These are phyloP conservation scores for Polydesmus complanatus DNA, from an alignment of 2,888 invertebrate species.

Conservation along the genomic window DNA sequence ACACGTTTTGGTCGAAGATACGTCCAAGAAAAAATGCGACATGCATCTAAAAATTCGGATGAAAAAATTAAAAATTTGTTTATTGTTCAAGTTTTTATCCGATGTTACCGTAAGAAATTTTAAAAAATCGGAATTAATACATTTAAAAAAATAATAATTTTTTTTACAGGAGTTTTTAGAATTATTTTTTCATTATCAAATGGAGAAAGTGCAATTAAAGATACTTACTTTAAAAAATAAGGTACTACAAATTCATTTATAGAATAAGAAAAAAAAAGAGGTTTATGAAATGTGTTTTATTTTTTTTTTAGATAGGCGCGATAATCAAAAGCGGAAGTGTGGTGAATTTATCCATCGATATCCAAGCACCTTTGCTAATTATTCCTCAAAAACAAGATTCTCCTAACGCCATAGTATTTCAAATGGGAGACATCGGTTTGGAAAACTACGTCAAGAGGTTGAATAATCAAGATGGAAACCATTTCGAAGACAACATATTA, in stretches of 20 bases:
- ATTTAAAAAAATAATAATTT: neutral
- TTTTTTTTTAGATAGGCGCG: no score
- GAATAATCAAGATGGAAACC: neutral
- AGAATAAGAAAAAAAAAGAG: no score
- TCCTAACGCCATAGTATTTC: constrained; percentile 59
- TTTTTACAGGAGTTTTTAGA: constrained; percentile 30
- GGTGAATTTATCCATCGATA: constrained; percentile 48
- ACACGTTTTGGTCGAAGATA: constrained; percentile 38
- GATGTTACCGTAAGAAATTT: constrained; percentile 28
- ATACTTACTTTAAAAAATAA: no score
- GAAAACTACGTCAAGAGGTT: constrained; percentile 61
- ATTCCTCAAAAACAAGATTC: constrained; percentile 66
- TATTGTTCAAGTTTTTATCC: constrained; percentile 39
- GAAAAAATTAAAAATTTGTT: constrained; percentile 55
- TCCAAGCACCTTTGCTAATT: constrained; percentile 58
- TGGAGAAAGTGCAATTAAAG: neutral
- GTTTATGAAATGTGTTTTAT: no score
- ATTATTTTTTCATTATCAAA: constrained; percentile 30
- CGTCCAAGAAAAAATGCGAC: constrained; percentile 45
- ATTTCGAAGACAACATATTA: constrained; percentile 53
- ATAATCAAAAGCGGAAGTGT: constrained; percentile 13
- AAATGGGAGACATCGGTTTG: constrained; percentile 56
- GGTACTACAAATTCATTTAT: no score
- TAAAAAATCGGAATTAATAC: neutral
- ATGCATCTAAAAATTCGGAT: constrained; percentile 54